Percentiles rank a stretch among this genome's conserved stretches.
These are phyloP conservation scores for Gambusia yucatana DNA, from an alignment of 2,797 vertebrate genomes.

Conservation along the genomic window DNA sequence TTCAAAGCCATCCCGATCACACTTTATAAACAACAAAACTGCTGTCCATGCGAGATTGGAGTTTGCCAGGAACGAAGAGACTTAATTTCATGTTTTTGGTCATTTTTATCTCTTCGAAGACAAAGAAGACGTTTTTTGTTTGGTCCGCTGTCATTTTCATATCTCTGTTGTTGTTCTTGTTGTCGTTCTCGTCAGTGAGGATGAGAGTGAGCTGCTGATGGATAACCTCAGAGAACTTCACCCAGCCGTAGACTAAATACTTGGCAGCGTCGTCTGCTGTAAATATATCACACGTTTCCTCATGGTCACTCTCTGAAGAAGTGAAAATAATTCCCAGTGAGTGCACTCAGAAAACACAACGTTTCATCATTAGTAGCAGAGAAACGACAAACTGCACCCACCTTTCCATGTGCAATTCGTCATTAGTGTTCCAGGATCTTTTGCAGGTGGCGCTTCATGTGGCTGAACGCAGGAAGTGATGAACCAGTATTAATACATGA, in stretches of 20 bases:
- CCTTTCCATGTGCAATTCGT: slow-evolving; percentile 8
- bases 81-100: not conserved
- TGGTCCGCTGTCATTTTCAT: rapidly evolving
- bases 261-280: not conserved
- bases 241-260: slow-evolving; percentile 52
- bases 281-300: slow-evolving; percentile 37
- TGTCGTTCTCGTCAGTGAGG: rapidly evolving
- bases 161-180: rapidly evolving
- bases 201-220: rapidly evolving
- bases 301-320: slow-evolving; percentile 9
- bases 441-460: not conserved
- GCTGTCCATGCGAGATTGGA: not conserved
- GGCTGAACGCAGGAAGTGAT: too few relatives aligned
- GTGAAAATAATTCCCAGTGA: slow-evolving; percentile 1
- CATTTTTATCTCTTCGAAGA: rapidly evolving
- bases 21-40: slow-evolving; percentile 47
- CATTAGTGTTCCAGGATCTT: not conserved
- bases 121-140: not conserved
- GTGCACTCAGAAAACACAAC: not conserved
- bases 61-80: not conserved
- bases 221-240: not conserved
- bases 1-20: slow-evolving; percentile 12
- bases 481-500: not conserved
- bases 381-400: slow-evolving; percentile 25
- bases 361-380: not conserved